These are phyloP conservation scores for Dicyrtomina minuta DNA, from an alignment of 2,888 invertebrate species.

Conservation along the genomic window DNA sequence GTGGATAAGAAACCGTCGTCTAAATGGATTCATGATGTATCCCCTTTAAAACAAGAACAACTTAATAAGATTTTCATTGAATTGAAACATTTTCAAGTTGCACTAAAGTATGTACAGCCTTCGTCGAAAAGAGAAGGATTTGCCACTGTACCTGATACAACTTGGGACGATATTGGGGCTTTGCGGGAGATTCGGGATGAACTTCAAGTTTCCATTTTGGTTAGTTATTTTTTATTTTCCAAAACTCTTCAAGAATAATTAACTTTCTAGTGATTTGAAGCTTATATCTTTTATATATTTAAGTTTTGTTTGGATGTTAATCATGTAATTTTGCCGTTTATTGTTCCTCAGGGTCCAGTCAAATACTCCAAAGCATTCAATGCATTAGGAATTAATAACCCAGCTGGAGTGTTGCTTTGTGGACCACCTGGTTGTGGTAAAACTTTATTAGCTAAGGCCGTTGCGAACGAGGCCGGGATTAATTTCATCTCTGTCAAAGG, in stretches of 20 bases:
- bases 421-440: conserved; percentile 98
- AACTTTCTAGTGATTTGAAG: too few relatives aligned
- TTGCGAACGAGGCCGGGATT: conserved; percentile 97
- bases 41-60: conserved; percentile 64
- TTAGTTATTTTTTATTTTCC: conserved; percentile 56
- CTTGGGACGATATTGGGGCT: conserved; percentile 96
- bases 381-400: conserved; percentile 73
- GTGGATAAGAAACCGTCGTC: conserved; percentile 13
- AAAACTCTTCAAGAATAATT: too few relatives aligned
- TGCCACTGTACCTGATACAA: conserved; percentile 93
- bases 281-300: too few relatives aligned
- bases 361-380: conserved; percentile 79
- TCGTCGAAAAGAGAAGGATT: conserved; percentile 96
- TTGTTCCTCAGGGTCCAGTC: conserved; percentile 74
- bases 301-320: too few relatives aligned
- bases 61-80: conserved; percentile 68
- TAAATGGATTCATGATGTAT: conserved; percentile 65
- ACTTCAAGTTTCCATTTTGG: conserved; percentile 83
- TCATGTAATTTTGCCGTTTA: too few relatives aligned
- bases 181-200: conserved; percentile 83
- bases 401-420: conserved; percentile 89
- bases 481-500: conserved; percentile 99
- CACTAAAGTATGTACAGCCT: conserved; percentile 73
- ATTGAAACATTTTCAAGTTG: conserved; percentile 67
- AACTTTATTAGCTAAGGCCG: conserved; percentile 94